Evolutionary conservation across 2,113 vertebrate genomes (phyloP), one percentile per base, ranked within the genome.

Genomic region (Zingel zingel): DNA sequence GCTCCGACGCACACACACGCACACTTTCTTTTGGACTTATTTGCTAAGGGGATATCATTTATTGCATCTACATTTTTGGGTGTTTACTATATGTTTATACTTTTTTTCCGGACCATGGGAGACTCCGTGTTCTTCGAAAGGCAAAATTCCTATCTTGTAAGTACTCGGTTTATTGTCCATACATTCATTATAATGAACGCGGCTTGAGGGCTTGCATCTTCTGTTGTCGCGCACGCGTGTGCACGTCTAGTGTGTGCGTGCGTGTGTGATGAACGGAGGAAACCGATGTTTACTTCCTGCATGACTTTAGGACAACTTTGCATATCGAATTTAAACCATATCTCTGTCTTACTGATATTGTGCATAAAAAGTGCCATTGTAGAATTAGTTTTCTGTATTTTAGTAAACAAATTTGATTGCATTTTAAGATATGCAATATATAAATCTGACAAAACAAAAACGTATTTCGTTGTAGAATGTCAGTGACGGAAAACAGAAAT

Each of bases 121-220:
- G 97, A 97, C 92, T 94, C 95, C 12, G 96, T 95, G 81, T 92
- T 96, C 88, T 85, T 95, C 82, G 95, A 96, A 88, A 96, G 96
- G 92, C 96, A 92, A 39, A 96, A 97, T 80, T 95, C 94, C 58
- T 97, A 97, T 73, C 96, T 96, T 88, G 97, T 99, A 94, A 98
- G 97, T 96, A 91, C 39, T 21, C 19, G 1, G 3, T 79, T 80
- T 86, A 73, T 87, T 77, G 77, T 45, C 21, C 15, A 27, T 81
- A 57, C 66, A 78, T 79, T 36, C 13, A 88, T 79, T 58, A 15
- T 1, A 53, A 36, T 13, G 16, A 68, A 70, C 18, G 67, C 4
- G 11, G 39, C 23, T 21, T 19, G 50, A 43, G 19, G 14, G 13
- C n/a, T 67, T 27, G 8, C 14, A 63, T 65, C 54, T 66, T 39